Conservation (phyloP, 1,140 invertebrate species). For the Camponotus pennsylvanicus region DNA sequence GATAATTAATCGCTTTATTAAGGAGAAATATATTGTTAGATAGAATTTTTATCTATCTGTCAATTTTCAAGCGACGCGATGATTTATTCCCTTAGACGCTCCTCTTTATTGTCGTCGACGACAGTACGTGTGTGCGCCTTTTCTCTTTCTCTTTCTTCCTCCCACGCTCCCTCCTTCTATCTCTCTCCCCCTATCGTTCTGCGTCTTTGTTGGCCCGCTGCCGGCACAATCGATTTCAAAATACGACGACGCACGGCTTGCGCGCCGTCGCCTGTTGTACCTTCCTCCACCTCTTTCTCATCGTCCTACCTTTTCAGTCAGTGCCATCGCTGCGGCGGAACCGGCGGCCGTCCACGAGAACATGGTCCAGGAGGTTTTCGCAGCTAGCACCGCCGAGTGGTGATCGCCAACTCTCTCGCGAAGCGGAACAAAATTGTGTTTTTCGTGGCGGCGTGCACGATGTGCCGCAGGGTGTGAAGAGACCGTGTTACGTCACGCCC, state of each 20-base stretch:
- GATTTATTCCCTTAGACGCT: not conserved
- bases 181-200: constrained; percentile 35
- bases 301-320: constrained; percentile 60
- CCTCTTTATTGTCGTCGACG: constrained; percentile 8
- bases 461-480: constrained; percentile 48
- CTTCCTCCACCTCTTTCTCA: constrained; percentile 30
- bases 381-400: constrained; percentile 22
- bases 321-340: constrained; percentile 62
- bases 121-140: not conserved
- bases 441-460: constrained; percentile 22
- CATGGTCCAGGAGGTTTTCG: constrained; percentile 48
- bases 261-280: constrained; percentile 56
- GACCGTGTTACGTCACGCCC: constrained; percentile 61
- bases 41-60: not conserved
- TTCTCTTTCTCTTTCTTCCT: not conserved
- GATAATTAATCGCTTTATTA: too few relatives aligned
- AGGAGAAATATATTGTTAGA: too few relatives aligned
- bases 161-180: not conserved
- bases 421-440: constrained; percentile 1
- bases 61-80: not conserved
- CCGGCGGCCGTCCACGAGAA: constrained; percentile 29
- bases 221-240: constrained; percentile 70
- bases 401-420: not conserved
- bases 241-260: constrained; percentile 71
- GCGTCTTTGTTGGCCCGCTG: constrained; percentile 50